phyloP scores from a whole-genome alignment of 2,888 invertebrate species.

The Serripes groenlandicus region DNA sequence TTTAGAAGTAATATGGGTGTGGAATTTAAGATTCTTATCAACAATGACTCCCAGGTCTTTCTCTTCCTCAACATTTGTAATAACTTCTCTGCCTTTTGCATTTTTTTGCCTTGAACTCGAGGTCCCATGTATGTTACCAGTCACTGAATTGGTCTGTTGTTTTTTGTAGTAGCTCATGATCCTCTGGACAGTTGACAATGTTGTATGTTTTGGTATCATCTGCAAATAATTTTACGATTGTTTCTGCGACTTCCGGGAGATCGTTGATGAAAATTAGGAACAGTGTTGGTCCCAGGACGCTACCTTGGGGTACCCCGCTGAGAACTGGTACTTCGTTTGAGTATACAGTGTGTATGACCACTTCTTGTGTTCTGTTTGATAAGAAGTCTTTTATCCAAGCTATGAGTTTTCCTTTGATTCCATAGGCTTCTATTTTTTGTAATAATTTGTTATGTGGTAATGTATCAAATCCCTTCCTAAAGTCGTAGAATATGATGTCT shows the following conservation, averaged over 20 bases:
- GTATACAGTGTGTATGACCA: background rate
- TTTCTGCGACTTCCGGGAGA: background rate
- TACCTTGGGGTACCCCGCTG: background rate
- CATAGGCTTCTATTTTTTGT: background rate
- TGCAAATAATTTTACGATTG: background rate
- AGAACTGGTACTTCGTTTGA: background rate
- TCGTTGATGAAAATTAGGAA: no score
- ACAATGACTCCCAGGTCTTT: background rate
- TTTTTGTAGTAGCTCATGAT: background rate
- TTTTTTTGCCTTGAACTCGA: background rate
- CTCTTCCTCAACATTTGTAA: background rate
- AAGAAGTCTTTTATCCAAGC: background rate
- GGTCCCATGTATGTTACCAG: background rate
- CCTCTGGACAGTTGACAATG: background rate
- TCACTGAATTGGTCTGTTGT: conserved; percentile 2
- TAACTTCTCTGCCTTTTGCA: background rate
- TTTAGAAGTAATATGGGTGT: background rate
- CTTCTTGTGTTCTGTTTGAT: background rate
- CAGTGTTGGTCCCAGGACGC: background rate
- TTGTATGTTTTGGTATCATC: conserved; percentile 12
- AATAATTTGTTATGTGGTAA: background rate
- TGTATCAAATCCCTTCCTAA: background rate
- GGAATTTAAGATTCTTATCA: background rate
- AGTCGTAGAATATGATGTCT: background rate
- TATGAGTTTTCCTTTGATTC: background rate